Percentiles rank a stretch among this genome's conserved stretches.
phyloP scores from a whole-genome alignment of 2,113 vertebrate species.

The Neopipo cinnamomea region DNA sequence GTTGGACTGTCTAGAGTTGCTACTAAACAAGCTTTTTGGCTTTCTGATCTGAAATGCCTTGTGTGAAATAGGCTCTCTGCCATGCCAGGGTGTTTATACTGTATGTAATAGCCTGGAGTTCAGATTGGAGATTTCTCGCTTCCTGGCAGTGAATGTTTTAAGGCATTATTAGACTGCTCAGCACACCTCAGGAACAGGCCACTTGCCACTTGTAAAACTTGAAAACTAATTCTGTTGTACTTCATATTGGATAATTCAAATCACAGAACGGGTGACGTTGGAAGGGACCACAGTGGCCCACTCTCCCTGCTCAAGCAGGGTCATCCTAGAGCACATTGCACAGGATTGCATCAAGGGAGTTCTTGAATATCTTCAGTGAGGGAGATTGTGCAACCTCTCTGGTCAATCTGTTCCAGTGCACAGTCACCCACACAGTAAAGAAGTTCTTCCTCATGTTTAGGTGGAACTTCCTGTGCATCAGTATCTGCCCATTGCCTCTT shows the following conservation, averaged over 20 bases:
- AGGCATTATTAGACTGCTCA: background rate
- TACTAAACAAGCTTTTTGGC: background rate
- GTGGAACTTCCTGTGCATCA: background rate
- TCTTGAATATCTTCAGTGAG: background rate
- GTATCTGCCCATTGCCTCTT: background rate
- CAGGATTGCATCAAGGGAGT: background rate
- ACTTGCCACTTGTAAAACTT: background rate
- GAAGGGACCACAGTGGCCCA: background rate
- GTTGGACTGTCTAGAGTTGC: background rate
- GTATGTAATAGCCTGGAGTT: background rate
- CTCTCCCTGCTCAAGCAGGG: background rate
- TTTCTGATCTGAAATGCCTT: background rate
- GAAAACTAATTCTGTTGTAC: accelerated
- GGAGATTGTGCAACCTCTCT: background rate
- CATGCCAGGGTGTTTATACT: background rate
- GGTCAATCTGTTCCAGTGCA: background rate
- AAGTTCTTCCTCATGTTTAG: background rate
- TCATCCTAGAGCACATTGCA: background rate
- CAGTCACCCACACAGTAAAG: background rate
- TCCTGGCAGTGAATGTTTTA: background rate
- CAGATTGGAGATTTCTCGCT: background rate
- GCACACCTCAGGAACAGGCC: background rate
- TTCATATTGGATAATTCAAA: background rate
- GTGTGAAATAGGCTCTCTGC: background rate
- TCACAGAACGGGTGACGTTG: background rate